Percentiles rank a stretch among this genome's conserved stretches.
Evolutionary conservation across 2,888 invertebrate species (phyloP).

Genomic region (Cephus nigrinus): DNA sequence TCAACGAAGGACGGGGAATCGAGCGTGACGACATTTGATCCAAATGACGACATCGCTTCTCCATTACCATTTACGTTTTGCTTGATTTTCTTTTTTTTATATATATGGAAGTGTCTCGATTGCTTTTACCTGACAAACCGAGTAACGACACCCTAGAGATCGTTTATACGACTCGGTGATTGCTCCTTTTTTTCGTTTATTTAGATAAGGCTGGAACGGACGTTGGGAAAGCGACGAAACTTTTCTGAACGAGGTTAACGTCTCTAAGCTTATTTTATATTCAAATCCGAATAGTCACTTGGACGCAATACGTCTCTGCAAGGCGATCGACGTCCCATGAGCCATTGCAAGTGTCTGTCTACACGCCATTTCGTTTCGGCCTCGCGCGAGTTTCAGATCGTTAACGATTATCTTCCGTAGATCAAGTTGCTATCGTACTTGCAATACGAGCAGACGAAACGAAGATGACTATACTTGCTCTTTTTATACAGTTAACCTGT

Average conservation of each 20-base stretch:
- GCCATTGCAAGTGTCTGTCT: background rate
- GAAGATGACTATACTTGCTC: background rate
- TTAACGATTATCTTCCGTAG: background rate
- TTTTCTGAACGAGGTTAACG: background rate
- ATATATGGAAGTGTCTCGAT: background rate
- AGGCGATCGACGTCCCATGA: background rate
- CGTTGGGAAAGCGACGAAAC: background rate
- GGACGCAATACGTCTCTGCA: background rate
- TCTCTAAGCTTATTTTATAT: background rate
- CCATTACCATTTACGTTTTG: background rate
- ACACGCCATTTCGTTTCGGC: background rate
- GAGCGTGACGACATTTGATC: background rate
- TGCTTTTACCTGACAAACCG: background rate
- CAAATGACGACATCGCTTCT: background rate
- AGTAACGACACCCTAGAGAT: background rate
- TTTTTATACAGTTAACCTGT: background rate
- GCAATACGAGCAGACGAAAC: background rate
- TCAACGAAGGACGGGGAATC: background rate
- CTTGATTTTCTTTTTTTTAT: background rate
- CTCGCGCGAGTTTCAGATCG: background rate
- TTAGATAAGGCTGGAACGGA: background rate
- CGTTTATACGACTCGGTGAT: background rate
- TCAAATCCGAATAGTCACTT: background rate
- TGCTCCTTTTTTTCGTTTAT: background rate
- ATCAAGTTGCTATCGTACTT: background rate